Base-by-base conservation (phyloP, 2,888 invertebrate genomes). In the Polydrusus pterygomalis region DNA sequence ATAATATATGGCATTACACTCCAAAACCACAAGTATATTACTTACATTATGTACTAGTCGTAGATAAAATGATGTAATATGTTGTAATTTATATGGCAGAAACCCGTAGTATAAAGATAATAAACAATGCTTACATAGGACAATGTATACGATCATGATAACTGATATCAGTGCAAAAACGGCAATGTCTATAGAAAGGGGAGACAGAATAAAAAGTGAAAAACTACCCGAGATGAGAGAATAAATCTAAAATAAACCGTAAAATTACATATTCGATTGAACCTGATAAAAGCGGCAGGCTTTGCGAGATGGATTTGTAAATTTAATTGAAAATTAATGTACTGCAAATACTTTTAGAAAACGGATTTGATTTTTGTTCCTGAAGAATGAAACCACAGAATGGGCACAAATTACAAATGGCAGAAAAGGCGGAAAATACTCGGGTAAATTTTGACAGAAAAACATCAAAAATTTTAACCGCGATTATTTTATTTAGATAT, bases 261-360 rank as follows among this genome's bases (percentile, higher is more conserved):
- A 63, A 78, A 78, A 78, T 78, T 76, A 74, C 72, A 78, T 67
- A 74, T 68, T 58, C 60, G 45, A 51, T 63, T 72, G 71, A 64
- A 49, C 47, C 54, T 64, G 69, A 72, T 71, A 72, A 76, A 76
- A 68, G 47, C 56, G 64, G 25, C 18, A 11, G 45, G 63, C 18
- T 47, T 18, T 38, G 58, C 43, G 45, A 45, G 45, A 20, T 45
- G 25, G 45, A 54, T 54, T 68, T 68, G 60, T 45, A 77, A 71
- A 77, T 77, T 74, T 67, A 65, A 67, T 67, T 62, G 75, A 54
- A 76, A 79, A 79, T 79, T 74, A 79, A 76, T 74, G 75, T 79
- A 79, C 77, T 70, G 75, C 74, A 79, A 78, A 77, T 77, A 58
- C 62, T 65, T 64, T 75, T 47, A 70, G 70, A 76, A 58, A 51